Evolutionary conservation across 2,113 vertebrate genomes (phyloP).

Genomic region (Ginglymostoma cirratum): DNA sequence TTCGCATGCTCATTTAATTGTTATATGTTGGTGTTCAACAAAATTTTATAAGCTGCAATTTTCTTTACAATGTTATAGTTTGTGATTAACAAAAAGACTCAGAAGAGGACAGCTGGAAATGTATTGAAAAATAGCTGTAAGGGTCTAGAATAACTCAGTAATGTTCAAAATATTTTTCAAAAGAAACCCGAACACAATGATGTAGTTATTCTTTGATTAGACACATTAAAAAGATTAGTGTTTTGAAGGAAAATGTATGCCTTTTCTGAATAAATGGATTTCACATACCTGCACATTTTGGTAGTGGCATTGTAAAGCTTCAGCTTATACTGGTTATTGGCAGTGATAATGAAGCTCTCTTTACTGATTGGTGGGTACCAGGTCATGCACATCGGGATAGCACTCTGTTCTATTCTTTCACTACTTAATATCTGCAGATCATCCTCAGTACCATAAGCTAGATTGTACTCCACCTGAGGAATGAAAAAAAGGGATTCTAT

Average conservation of each 20-base stretch:
- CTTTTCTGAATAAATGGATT: not conserved
- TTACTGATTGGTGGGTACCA: constrained; percentile 78
- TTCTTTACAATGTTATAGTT: no score
- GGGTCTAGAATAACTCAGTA: not conserved
- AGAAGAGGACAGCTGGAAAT: no score
- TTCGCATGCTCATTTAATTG: no score
- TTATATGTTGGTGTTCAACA: no score
- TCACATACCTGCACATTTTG: constrained; percentile 80
- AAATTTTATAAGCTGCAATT: no score
- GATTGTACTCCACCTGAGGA: constrained; percentile 80
- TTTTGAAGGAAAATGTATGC: constrained; percentile 1
- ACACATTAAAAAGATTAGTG: not conserved
- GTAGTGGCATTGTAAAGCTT: constrained; percentile 79
- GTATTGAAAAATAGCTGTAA: not conserved
- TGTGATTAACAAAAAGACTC: no score
- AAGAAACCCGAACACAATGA: not conserved
- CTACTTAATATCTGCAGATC: constrained; percentile 61
- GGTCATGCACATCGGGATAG: constrained; percentile 67
- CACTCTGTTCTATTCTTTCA: constrained; percentile 67
- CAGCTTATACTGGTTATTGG: constrained; percentile 77
- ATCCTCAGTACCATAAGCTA: constrained; percentile 58
- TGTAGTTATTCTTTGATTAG: not conserved
- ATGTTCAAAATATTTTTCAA: not conserved
- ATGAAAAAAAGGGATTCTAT: not conserved
- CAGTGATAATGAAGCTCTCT: constrained; percentile 74